Conservation (phyloP, 2,797 vertebrate species). For the Tragelaphus oryx region DNA sequence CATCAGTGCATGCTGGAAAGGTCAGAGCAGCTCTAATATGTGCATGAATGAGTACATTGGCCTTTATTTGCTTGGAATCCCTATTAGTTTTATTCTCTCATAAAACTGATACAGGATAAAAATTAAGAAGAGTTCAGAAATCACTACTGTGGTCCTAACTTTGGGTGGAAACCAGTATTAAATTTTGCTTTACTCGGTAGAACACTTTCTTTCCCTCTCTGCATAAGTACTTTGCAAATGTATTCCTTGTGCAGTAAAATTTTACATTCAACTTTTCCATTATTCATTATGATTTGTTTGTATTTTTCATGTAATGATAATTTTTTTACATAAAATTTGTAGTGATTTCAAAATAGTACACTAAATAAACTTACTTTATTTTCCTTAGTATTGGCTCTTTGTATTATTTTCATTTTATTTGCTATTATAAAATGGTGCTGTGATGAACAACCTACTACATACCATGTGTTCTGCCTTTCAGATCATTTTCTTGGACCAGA, state of each 20-base stretch:
- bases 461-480: neutral
- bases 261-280: neutral
- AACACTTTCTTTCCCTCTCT: neutral
- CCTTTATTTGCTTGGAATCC: neutral
- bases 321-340: neutral
- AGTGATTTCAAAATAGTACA: neutral
- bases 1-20: neutral
- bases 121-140: neutral
- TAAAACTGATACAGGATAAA: neutral
- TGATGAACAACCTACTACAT: neutral
- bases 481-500: neutral
- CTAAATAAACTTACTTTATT: neutral
- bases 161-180: neutral
- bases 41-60: neutral
- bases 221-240: neutral
- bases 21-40: too few species aligned
- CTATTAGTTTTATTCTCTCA: neutral
- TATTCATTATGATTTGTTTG: neutral
- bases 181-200: neutral
- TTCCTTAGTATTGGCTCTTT: neutral
- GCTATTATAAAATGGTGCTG: neutral
- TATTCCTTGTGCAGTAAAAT: neutral
- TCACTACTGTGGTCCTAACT: neutral
- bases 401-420: neutral
- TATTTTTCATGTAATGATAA: neutral